Evolutionary conservation across 1,140 invertebrate genomes (phyloP), one percentile per base, ranked within the genome.

Genomic region (Copidosoma floridanum): DNA sequence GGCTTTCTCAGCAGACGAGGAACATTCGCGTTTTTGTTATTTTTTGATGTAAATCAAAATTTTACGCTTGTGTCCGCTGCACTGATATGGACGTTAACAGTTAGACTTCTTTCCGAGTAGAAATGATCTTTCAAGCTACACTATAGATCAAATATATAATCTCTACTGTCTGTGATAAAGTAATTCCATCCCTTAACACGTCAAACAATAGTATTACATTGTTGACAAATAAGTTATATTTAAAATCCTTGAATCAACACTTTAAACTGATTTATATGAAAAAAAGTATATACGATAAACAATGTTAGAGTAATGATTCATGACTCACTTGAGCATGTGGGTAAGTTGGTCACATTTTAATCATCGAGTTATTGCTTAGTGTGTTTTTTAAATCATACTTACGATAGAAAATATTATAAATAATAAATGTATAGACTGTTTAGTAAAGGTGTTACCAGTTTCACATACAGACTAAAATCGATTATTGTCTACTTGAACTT

Each of bases 41-140:
- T 21, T 54, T 20, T 27, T 23, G 10, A 14, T 57, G 11, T 18
- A 51, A 41, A 14, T 51, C 56, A 11, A 50, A 12, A n/a, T n/a
- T 53, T 27, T 44, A 59, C 57, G 27, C 20, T 21, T 21, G 27
- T 16, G 23, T 14, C 14, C 29, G 27, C 35, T 51, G 35, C 23
- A 38, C 21, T 26, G 51, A 56, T 61, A 61, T 56, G 59, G 59
- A 61, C 59, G 52, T 61, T 56, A 47, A n/a, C n/a, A n/a, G 12
- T 55, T 20, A 47, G 38, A 24, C 37, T 23, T 51, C 23, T 51
- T 51, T 12, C 23, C 12, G 23, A 48, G 24, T 58, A 21, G 50
- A 57, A 29, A 21, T 57, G n/a, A n/a, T n/a, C 48, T 14, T 18
- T 12, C 21, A 48, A 48, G 27, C 3, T 20, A 23, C n/a, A 3